Percentiles rank a stretch among this genome's conserved stretches.
These are phyloP conservation scores for Oryctolagus cuniculus DNA, from an alignment of 2,113 vertebrate species.

Conservation along the genomic window mOryCun1.1 NC_091435.1:49189001-49189500, in stretches of 20 bases:
- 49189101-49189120: background rate
- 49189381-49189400: background rate
- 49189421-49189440: no score
- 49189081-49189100: background rate
- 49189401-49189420: background rate
- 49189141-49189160: background rate
- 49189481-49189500: no score
- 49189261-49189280: background rate
- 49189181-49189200: background rate
- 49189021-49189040: background rate
- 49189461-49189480: no score
- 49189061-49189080: background rate
- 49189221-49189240: background rate
- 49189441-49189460: no score
- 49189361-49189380: background rate
- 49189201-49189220: background rate
- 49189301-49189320: background rate
- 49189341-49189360: background rate
- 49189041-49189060: background rate
- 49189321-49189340: background rate
- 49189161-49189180: background rate
- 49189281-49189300: no score
- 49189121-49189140: background rate
- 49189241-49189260: background rate
- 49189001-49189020: background rate